A percentile compares a stretch with the other conserved stretches of the same genome.
Evolutionary conservation across 2,113 vertebrate genomes (phyloP).

Genomic region (Nestor notabilis): DNA sequence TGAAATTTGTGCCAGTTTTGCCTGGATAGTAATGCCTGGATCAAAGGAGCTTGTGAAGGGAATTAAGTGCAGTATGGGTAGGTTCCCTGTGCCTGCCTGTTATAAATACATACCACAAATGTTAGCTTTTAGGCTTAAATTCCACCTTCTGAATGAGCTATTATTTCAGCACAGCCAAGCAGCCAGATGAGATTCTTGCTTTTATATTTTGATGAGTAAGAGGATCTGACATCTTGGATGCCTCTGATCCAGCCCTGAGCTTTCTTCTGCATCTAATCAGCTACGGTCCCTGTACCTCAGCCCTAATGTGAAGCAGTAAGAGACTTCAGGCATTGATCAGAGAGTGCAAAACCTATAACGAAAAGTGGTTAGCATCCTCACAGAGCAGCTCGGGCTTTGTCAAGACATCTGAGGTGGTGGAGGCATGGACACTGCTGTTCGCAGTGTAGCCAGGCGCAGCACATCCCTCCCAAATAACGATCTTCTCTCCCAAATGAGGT

Average conservation of each 20-base stretch:
- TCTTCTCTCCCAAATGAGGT: not conserved
- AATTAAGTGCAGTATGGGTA: not conserved
- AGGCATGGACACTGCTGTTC: rapidly evolving
- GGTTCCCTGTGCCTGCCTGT: not conserved
- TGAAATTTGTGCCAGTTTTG: not conserved
- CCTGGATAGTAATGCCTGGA: not conserved
- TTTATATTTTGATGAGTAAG: slow-evolving; percentile 18
- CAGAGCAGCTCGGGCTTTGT: not conserved
- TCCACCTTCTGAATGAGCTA: slow-evolving; percentile 16
- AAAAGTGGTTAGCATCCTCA: not conserved
- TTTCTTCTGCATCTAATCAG: not conserved
- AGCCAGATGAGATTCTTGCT: not conserved
- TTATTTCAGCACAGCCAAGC: slow-evolving; percentile 31
- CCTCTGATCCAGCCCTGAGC: slow-evolving; percentile 5
- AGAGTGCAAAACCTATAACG: not conserved
- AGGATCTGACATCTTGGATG: not conserved
- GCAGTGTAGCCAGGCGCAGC: not conserved
- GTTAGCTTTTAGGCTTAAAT: slow-evolving; percentile 41
- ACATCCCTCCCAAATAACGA: not conserved
- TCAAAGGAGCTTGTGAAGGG: slow-evolving; percentile 4
- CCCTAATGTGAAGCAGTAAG: not conserved
- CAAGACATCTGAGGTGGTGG: not conserved
- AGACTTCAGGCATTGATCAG: not conserved
- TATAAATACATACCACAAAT: slow-evolving; percentile 16
- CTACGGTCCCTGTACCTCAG: not conserved